Evolutionary conservation across 2,113 vertebrate species (phyloP).

Genomic region (Lophochroa leadbeateri): DNA sequence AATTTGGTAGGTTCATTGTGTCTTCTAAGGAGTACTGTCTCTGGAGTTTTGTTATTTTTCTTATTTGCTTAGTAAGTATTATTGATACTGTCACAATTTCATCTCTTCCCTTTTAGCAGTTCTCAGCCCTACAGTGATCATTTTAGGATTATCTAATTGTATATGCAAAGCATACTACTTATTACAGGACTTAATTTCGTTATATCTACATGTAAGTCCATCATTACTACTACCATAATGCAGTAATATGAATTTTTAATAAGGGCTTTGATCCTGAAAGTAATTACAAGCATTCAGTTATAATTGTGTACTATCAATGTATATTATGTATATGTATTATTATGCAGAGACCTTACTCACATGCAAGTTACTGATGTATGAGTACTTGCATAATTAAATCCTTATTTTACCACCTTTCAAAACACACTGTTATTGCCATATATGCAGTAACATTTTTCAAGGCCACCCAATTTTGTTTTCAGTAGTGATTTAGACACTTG

Average conservation of each 20-base stretch:
- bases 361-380: not conserved
- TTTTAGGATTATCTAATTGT: constrained; percentile 26
- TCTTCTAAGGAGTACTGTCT: not conserved
- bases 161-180: constrained; percentile 27
- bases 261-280: constrained; percentile 48
- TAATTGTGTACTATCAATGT: not conserved
- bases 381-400: not conserved
- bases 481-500: not conserved
- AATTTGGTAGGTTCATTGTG: not conserved
- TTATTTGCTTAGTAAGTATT: not conserved
- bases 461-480: not conserved
- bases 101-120: not conserved
- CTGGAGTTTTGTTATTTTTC: not conserved
- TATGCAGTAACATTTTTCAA: not conserved
- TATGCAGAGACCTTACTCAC: not conserved
- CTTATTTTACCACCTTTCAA: not conserved
- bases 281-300: constrained; percentile 54
- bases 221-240: constrained; percentile 2
- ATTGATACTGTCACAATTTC: not conserved
- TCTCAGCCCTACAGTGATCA: not conserved
- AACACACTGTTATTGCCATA: not conserved
- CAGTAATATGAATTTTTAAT: constrained; percentile 49
- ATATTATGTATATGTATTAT: not conserved
- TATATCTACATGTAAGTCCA: not conserved
- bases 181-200: constrained; percentile 27